A percentile compares a stretch with the other conserved stretches of the same genome.
phyloP scores from a whole-genome alignment of 2,113 vertebrate species.

The Synodontis membranacea region DNA sequence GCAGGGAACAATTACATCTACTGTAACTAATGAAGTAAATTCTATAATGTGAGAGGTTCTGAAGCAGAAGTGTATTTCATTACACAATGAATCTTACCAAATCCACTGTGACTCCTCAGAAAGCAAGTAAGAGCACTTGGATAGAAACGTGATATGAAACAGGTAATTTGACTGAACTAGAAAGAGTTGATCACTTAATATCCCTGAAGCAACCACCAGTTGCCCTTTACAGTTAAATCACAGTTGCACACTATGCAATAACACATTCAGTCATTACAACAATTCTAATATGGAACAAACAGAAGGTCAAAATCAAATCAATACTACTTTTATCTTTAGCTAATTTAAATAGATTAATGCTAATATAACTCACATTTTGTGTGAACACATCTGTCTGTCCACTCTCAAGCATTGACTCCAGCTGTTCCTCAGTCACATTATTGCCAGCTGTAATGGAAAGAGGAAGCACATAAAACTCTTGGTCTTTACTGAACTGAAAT shows the following conservation, averaged over 20 bases:
- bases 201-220: background rate
- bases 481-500: background rate
- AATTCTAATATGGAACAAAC: background rate
- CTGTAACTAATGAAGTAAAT: background rate
- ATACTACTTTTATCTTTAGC: background rate
- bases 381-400: conserved; percentile 88
- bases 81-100: conserved; percentile 46
- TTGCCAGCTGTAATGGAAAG: conserved; percentile 70
- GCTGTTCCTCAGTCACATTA: conserved; percentile 77
- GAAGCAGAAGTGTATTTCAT: conserved; percentile 7
- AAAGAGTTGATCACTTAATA: background rate
- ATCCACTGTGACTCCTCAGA: conserved; percentile 41
- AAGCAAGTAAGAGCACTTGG: conserved; percentile 45
- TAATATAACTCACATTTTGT: conserved; percentile 80
- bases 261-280: background rate
- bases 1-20: background rate
- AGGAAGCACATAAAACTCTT: background rate
- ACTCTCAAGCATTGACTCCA: conserved; percentile 86
- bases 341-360: background rate
- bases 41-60: background rate
- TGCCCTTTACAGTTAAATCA: background rate
- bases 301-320: background rate
- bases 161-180: background rate
- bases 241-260: background rate
- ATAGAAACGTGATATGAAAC: conserved; percentile 21